Evolutionary conservation across 1,140 invertebrate species (phyloP).

Genomic region (Coenobita brevimanus): DNA sequence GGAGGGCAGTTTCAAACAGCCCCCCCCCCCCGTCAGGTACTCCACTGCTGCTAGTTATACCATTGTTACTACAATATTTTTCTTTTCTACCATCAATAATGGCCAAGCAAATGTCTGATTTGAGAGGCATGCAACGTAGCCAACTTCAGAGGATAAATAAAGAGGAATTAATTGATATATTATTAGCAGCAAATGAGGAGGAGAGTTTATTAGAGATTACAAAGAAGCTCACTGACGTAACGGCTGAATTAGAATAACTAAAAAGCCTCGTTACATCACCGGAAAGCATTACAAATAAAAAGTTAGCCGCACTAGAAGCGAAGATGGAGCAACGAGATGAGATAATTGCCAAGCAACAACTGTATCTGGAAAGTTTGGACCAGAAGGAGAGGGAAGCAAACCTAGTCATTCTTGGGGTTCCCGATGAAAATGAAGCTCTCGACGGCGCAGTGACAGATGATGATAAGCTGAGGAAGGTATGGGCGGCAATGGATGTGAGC

Average conservation of each 20-base stretch:
- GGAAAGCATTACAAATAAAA: not conserved
- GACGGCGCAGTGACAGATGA: not conserved
- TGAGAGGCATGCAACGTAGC: not conserved
- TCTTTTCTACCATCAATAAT: too few relatives aligned
- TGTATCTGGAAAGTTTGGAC: not conserved
- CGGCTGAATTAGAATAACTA: not conserved
- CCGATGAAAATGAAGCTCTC: not conserved
- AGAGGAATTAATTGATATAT: too few relatives aligned
- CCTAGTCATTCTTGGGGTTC: too few relatives aligned
- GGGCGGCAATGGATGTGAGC: not conserved
- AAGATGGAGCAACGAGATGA: slow-evolving; percentile 4
- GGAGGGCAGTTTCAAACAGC: too few relatives aligned
- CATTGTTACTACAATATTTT: too few relatives aligned
- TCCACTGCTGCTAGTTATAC: too few relatives aligned
- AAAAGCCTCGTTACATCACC: slow-evolving; percentile 18
- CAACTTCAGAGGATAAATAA: slow-evolving; percentile 1
- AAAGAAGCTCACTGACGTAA: slow-evolving; percentile 5
- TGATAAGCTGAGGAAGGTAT: not conserved
- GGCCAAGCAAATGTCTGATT: not conserved
- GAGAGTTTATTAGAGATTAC: slow-evolving; percentile 13
- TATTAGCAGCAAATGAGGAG: not conserved
- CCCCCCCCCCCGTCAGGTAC: too few relatives aligned
- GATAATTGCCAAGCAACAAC: slow-evolving; percentile 16
- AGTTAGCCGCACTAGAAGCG: not conserved
- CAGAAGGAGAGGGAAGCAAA: slow-evolving; percentile 20